Base-by-base conservation (phyloP, 2,113 vertebrate genomes). In the Parotia lawesii region DNA sequence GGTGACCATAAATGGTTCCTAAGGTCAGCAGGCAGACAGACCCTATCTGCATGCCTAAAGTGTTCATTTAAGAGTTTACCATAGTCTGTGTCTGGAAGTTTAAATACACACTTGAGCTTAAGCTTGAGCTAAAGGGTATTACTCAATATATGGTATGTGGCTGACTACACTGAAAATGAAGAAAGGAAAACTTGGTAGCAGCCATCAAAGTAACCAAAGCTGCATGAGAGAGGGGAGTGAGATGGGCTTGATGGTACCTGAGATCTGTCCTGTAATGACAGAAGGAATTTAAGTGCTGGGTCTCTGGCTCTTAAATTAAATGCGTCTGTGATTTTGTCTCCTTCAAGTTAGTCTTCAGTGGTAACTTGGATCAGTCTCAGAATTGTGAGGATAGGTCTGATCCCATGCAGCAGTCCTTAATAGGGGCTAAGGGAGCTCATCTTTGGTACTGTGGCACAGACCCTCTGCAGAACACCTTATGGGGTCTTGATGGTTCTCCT, bases 181-280 rank as follows among this genome's bases (percentile, higher is more conserved):
- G 73, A 42, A 89, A 74, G 70, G 44, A 78, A 62, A 50, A 29
- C 27, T 74, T 47, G 11, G 47, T 38, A 58, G 35, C 10, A 51
- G 33, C 29, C 4, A 12, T 44, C 23, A 38, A 37, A 85, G 38
- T 21, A 81, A 74, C 17, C 7, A 38, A n/a, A 92, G n/a, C 19
- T 67, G 58, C 2, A 1, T 51, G 27, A 58, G 24, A 61, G 13
- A 83, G 6, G 16, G 29, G 22, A 3, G 2, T 0, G 3, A 75
- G 53, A 27, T 7, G 5, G 33, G 10, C 25, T 64, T n/a, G 7
- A 47, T 22, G 13, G n/a, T 25, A 69, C 17, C 31, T 61, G 28
- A n/a, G 48, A 38, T 14, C 13, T 24, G 23, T 61, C 61, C 74
- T 78, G 40, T 85, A 60, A 76, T 10, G 56, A 15, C 10, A 24